These are phyloP conservation scores for Procambarus clarkii DNA, from an alignment of 1,140 invertebrate genomes.

Conservation along the genomic window DNA sequence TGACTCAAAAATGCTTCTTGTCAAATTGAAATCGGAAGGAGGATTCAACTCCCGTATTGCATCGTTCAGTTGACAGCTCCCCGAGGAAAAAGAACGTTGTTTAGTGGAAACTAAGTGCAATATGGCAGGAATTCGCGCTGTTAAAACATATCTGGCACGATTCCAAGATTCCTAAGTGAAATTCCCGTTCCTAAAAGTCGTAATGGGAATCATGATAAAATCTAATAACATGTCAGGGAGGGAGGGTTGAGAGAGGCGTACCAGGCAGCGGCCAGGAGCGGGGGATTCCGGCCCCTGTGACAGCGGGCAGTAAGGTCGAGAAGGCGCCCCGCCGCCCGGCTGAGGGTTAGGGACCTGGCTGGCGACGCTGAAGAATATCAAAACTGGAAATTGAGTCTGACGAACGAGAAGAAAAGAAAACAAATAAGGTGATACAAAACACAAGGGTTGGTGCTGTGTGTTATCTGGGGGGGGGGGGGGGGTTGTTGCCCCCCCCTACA, in stretches of 20 bases:
- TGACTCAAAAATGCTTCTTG: slow-evolving; percentile 49
- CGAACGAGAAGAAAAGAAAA: slow-evolving; percentile 49
- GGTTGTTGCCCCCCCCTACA: too few species aligned
- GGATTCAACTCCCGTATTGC: not conserved
- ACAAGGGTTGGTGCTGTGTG: slow-evolving; percentile 25
- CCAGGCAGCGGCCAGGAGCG: not conserved
- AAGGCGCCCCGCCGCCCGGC: not conserved
- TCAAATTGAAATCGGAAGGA: slow-evolving; percentile 50
- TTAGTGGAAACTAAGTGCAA: slow-evolving; percentile 56
- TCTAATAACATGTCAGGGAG: slow-evolving; percentile 69
- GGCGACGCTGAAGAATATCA: slow-evolving; percentile 51
- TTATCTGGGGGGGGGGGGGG: not conserved
- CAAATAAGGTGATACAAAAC: slow-evolving; percentile 59
- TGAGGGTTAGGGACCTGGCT: not conserved
- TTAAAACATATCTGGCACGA: slow-evolving; percentile 71
- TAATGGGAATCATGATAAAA: slow-evolving; percentile 71
- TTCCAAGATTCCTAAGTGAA: slow-evolving; percentile 71
- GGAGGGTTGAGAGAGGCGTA: slow-evolving; percentile 31
- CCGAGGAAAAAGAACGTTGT: slow-evolving; percentile 32
- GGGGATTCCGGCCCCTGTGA: slow-evolving; percentile 19
- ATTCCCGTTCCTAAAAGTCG: slow-evolving; percentile 71
- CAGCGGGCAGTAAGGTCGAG: slow-evolving; percentile 13
- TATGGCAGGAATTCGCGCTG: slow-evolving; percentile 62
- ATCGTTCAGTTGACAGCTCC: not conserved
- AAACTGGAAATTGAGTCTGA: slow-evolving; percentile 59